Evolutionary conservation across 2,113 vertebrate species (phyloP), one percentile per base, ranked within the genome.

Genomic region (Psilopsiagon aymara): DNA sequence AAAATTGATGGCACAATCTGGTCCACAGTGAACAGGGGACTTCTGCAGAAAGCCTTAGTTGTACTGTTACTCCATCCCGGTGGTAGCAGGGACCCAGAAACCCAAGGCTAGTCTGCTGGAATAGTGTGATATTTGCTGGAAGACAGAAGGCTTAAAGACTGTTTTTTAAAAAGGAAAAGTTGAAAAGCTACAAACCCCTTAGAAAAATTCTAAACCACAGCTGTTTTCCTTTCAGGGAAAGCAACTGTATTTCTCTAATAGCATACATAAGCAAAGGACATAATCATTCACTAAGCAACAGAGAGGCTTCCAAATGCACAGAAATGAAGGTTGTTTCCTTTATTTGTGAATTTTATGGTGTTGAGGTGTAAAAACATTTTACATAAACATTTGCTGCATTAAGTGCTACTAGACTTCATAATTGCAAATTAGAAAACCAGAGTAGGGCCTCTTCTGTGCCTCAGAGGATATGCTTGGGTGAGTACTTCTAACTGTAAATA

Each of bases 1-100:
- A 97, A 96, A 93, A 95, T 95, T 94, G 37, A 95, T 96, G 67
- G 70, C 74, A 87, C 96, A 94, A 31, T 95, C 94, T 96, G 92
- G 86, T 53, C 77, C 77, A 47, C 41, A n/a, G 41, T 35, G 52
- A 93, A 81, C 41, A 52, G 47, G 69, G 78, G 43, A 60, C 81
- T 95, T 84, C 64, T 88, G 37, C 52, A 96, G 62, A 68, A 88
- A 78, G n/a, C 0, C 0, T 63, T 73, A 47, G 51, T 71, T 82
- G 17, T 79, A 17, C 25, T 92, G 59, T 43, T 66, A 19, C 33
- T 95, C 57, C n/a, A 66, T 67, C 25, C 77, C 90, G 28, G 15
- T 62, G 7, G 39, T 70, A 43, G 43, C 64, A 86, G 27, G 23
- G 33, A 29, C 86, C 24, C 82, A 84, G 73, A 91, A 78, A 75